Percentiles rank a stretch among this genome's conserved stretches.
These are phyloP conservation scores for Squalus acanthias DNA, from an alignment of 2,797 vertebrate genomes.

Conservation along the genomic window DNA sequence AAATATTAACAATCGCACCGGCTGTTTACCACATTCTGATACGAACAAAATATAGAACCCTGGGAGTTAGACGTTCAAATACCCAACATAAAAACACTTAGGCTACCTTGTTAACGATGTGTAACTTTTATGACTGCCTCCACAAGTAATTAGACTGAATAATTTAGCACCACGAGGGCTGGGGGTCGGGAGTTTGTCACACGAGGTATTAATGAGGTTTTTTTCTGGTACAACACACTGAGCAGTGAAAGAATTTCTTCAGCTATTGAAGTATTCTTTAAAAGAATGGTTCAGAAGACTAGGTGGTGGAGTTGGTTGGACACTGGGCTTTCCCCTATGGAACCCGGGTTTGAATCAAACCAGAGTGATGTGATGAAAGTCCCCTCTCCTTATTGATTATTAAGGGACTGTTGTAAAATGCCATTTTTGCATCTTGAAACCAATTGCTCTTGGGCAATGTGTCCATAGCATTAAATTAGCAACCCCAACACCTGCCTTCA, in stretches of 20 bases:
- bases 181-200: not conserved
- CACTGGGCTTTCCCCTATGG: not conserved
- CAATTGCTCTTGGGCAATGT: not conserved
- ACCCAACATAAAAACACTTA: not conserved
- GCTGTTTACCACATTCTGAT: not conserved
- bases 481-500: not conserved
- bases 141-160: not conserved
- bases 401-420: not conserved
- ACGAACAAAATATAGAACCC: not conserved
- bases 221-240: not conserved
- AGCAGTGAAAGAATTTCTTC: not conserved
- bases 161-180: not conserved
- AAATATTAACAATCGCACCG: constrained; percentile 26
- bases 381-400: not conserved
- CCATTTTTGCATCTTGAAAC: not conserved
- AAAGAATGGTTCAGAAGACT: not conserved
- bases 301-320: not conserved
- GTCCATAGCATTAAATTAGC: not conserved
- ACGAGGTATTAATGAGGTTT: not conserved
- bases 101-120: not conserved
- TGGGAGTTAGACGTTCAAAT: not conserved
- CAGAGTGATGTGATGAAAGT: not conserved
- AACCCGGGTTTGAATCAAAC: not conserved
- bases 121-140: not conserved
- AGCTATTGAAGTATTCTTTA: not conserved